Base-by-base conservation (phyloP, 1,140 invertebrate species). In the Drosophila guanche region DNA sequence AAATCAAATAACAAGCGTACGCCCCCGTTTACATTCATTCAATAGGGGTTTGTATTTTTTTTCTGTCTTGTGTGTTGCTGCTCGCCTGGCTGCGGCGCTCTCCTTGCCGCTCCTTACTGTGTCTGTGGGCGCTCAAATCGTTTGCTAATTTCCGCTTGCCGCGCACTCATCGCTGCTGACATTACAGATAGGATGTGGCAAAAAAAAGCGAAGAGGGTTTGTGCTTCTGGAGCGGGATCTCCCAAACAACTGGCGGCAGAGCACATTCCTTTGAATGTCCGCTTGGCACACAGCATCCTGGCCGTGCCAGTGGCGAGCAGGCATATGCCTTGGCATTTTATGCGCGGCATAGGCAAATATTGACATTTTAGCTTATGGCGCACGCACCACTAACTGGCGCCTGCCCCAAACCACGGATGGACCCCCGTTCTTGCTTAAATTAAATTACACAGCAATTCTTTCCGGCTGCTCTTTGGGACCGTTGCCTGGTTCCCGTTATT, bases 391-490 rank as follows among this genome's bases (percentile, higher is more conserved):
- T 86, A 80, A 86, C 80, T 59, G 70, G 67, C 67, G 67, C 75
- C 50, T 48, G 42, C 48, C 63, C 16, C 53, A 40, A 7, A 33
- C 7, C 29, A 27, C 25, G 25, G 25, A 37, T 7, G 10, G n/a
- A 14, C 16, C 41, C 33, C 43, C 51, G 50, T 72, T 51, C 20
- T 65, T 73, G 79, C 63, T 88, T 88, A 88, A 88, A 88, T 88
- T 88, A 88, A 88, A 88, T 88, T 88, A 88, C 78, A 54, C 62
- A 79, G 75, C 83, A 88, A 88, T 88, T 83, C 83, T 88, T 83
- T 86, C 75, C 78, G 78, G 78, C 83, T 83, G 83, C 75, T 72
- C 76, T 76, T 47, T 53, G 47, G 42, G 54, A 41, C 22, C 10
- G 41, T 37, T 25, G 45, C 46, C 46, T 53, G 55, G 57, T 53